A percentile compares a stretch with the other conserved stretches of the same genome.
Evolutionary conservation across 2,113 vertebrate genomes (phyloP).

Genomic region (Beaufortia kweichowensis): DNA sequence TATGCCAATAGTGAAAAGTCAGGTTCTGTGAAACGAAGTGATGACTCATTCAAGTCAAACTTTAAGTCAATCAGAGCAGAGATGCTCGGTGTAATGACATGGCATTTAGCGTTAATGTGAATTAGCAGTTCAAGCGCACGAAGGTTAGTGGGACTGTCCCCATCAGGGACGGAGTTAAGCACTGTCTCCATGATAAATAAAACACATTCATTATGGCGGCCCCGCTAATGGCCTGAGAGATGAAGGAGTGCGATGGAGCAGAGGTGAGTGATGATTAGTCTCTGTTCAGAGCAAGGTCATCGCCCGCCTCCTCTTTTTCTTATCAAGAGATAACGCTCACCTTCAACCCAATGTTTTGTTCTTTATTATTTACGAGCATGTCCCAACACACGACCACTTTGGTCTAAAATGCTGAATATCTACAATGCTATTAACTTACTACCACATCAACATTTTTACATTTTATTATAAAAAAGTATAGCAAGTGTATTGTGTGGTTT

Average conservation of each 20-base stretch:
- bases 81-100: slow-evolving; percentile 26
- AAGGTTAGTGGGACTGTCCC: slow-evolving; percentile 54
- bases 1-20: not conserved
- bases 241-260: slow-evolving; percentile 40
- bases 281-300: slow-evolving; percentile 41
- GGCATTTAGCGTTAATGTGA: slow-evolving; percentile 28
- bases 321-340: not conserved
- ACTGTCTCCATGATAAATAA: slow-evolving; percentile 52
- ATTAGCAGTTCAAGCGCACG: slow-evolving; percentile 39
- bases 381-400: not conserved
- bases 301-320: slow-evolving; percentile 1
- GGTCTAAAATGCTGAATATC: not conserved
- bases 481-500: no score
- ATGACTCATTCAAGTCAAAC: slow-evolving; percentile 15
- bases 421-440: not conserved
- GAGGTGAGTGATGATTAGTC: slow-evolving; percentile 49
- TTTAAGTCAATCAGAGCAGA: slow-evolving; percentile 11
- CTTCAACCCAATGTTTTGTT: slow-evolving; percentile 6
- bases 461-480: no score
- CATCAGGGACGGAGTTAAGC: slow-evolving; percentile 45
- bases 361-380: slow-evolving; percentile 12
- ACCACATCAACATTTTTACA: no score
- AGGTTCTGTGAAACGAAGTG: not conserved
- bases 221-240: slow-evolving; percentile 37
- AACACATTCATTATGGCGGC: slow-evolving; percentile 53